Conservation (phyloP, 1,140 invertebrate genomes). For the Pseudomyrmex sp. region DNA sequence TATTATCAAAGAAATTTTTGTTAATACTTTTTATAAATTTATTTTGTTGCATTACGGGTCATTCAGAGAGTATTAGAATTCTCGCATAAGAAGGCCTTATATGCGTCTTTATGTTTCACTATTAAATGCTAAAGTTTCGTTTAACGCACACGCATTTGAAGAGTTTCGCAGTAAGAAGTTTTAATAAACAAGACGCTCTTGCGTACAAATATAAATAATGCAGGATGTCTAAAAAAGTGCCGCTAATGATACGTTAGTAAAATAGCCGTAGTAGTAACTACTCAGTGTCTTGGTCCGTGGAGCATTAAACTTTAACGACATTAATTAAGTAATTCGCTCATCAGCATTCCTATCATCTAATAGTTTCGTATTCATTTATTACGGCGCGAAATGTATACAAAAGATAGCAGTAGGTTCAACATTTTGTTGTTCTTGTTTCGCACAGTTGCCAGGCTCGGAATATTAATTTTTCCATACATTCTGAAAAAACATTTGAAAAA, state of each 20-base stretch:
- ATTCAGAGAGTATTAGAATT: neutral
- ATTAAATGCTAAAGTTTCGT: neutral
- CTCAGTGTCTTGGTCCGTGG: conserved; percentile 79
- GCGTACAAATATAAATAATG: conserved; percentile 20
- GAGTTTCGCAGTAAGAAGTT: neutral
- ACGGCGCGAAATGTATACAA: conserved; percentile 50
- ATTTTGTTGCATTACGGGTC: neutral
- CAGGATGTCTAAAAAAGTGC: conserved; percentile 70
- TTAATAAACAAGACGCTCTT: neutral
- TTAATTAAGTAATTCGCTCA: conserved; percentile 72
- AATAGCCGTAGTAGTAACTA: conserved; percentile 69
- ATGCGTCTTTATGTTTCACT: neutral
- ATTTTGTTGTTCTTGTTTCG: conserved; percentile 23
- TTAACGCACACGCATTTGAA: neutral
- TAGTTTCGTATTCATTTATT: conserved; percentile 36
- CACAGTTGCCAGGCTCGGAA: neutral
- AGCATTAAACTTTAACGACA: conserved; percentile 77
- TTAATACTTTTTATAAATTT: neutral
- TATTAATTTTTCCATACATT: no score
- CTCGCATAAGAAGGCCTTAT: neutral
- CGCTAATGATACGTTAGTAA: conserved; percentile 74
- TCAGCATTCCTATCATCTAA: conserved; percentile 71
- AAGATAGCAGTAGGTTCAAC: conserved; percentile 48
- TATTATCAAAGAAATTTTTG: neutral
- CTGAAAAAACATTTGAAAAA: neutral